Conservation (phyloP, 2,797 vertebrate species). For the Cottoperca gobio region DNA sequence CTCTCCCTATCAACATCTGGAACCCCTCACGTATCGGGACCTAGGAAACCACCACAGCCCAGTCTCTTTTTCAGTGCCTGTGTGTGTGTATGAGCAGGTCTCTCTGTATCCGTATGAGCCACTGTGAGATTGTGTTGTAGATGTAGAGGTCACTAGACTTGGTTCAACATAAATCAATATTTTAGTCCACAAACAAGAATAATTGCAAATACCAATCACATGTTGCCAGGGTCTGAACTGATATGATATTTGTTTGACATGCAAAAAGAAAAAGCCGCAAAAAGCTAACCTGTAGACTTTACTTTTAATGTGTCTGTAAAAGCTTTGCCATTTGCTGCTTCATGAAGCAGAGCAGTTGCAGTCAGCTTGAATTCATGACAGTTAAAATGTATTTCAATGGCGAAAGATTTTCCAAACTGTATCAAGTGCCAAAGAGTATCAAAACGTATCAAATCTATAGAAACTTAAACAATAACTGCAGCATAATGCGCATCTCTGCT, state of each 20-base stretch:
- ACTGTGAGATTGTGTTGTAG: slow-evolving; percentile 28
- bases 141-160: slow-evolving; percentile 47
- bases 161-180: slow-evolving; percentile 2
- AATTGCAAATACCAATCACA: background rate
- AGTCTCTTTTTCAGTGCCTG: slow-evolving; percentile 62
- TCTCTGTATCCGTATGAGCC: slow-evolving; percentile 34
- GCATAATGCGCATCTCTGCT: background rate
- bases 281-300: background rate
- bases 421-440: background rate
- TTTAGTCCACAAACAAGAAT: background rate
- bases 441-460: background rate
- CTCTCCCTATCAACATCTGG: slow-evolving; percentile 91
- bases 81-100: slow-evolving; percentile 60
- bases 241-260: background rate
- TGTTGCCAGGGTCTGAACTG: background rate
- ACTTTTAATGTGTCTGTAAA: background rate
- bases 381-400: background rate
- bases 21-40: slow-evolving; percentile 90
- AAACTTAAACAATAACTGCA: background rate
- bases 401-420: background rate
- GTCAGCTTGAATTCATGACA: background rate
- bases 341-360: background rate
- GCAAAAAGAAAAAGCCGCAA: no score
- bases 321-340: background rate
- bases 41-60: slow-evolving; percentile 80